Percentiles rank a stretch among this genome's conserved stretches.
These are phyloP conservation scores for Zonotrichia leucophrys DNA, from an alignment of 2,113 vertebrate genomes.

Conservation along the genomic window DNA sequence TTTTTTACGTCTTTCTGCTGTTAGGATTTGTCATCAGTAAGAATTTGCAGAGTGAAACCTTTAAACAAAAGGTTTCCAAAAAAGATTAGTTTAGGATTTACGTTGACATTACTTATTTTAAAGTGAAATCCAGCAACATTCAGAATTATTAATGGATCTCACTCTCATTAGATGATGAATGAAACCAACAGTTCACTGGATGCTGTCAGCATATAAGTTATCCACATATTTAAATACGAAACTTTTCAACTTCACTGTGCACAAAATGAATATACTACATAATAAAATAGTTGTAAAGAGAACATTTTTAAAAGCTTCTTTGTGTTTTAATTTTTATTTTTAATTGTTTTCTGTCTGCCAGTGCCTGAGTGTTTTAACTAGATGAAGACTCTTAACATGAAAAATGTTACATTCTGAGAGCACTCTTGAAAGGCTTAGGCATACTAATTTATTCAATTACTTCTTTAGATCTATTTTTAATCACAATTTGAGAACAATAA, in stretches of 20 bases:
- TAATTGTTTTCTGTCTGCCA: background rate
- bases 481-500: background rate
- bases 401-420: background rate
- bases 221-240: background rate
- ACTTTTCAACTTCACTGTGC: background rate
- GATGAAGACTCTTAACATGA: background rate
- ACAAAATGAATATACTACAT: background rate
- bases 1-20: background rate
- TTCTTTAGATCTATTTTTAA: slow-evolving; percentile 25
- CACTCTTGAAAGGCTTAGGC: background rate
- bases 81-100: background rate
- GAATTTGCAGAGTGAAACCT: background rate
- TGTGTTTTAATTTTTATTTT: background rate
- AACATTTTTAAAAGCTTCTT: background rate
- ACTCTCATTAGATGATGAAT: background rate
- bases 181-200: background rate
- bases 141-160: background rate
- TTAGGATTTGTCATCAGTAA: background rate
- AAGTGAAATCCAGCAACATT: background rate
- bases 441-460: background rate
- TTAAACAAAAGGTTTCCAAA: background rate
- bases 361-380: background rate
- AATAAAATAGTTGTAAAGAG: background rate
- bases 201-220: background rate
- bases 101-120: background rate